phyloP scores from a whole-genome alignment of 2,888 invertebrate species.

The Yponomeuta cagnagella region DNA sequence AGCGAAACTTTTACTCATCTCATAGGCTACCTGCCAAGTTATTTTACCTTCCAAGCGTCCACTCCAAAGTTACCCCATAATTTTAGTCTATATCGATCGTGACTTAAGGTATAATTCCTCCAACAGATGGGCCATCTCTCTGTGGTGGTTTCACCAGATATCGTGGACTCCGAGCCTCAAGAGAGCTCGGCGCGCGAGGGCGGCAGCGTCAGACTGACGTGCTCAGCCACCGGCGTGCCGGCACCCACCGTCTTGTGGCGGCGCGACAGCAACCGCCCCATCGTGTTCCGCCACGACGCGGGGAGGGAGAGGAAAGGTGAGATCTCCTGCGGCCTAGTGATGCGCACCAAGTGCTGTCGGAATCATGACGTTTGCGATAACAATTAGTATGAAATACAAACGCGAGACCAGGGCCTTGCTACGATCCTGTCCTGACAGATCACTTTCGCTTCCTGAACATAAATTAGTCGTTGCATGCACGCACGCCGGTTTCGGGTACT shows the following conservation, averaged over 20 bases:
- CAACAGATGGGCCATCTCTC: slow-evolving; percentile 88
- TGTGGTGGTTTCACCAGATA: slow-evolving; percentile 92
- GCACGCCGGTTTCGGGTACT: too few species aligned
- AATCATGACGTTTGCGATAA: neutral
- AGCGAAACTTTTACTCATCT: too few species aligned
- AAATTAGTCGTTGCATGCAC: too few species aligned
- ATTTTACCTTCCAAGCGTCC: too few species aligned
- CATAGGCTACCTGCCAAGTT: too few species aligned
- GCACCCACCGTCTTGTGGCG: slow-evolving; percentile 87
- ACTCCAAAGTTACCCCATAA: too few species aligned
- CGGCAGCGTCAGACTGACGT: slow-evolving; percentile 84
- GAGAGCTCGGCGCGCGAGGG: slow-evolving; percentile 87
- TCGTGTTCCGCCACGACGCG: slow-evolving; percentile 83
- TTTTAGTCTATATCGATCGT: too few species aligned
- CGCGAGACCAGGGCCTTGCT: too few species aligned
- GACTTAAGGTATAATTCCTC: neutral
- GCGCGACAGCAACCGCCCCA: slow-evolving; percentile 85
- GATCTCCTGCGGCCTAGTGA: slow-evolving; percentile 20
- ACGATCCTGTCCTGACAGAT: too few species aligned
- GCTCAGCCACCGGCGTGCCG: slow-evolving; percentile 88
- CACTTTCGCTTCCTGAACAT: too few species aligned
- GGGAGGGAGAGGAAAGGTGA: slow-evolving; percentile 84
- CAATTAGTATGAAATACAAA: neutral
- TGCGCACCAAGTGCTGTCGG: too few species aligned
- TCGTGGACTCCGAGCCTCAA: slow-evolving; percentile 85